Percentiles rank a stretch among this genome's conserved stretches.
These are phyloP conservation scores for Probosciger aterrimus DNA, from an alignment of 2,113 vertebrate genomes.

Conservation along the genomic window DNA sequence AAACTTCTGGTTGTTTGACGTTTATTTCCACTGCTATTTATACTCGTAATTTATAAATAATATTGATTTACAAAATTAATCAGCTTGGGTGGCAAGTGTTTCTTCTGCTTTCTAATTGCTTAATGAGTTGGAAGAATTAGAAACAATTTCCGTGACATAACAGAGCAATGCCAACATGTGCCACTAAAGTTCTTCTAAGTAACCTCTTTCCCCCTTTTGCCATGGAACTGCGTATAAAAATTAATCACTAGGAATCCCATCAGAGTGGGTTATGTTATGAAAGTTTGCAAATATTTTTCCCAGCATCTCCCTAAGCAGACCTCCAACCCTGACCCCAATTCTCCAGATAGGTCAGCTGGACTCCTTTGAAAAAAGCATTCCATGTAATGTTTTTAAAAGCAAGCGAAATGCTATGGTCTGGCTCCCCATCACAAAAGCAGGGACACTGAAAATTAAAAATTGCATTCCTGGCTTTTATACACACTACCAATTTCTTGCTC, in stretches of 20 bases:
- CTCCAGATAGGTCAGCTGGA: background rate
- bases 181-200: background rate
- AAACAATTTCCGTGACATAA: background rate
- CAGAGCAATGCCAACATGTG: background rate
- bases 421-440: background rate
- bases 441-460: slow-evolving; percentile 1
- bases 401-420: background rate
- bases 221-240: background rate
- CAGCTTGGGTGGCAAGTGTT: background rate
- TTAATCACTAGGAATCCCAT: background rate
- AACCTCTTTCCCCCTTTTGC: background rate
- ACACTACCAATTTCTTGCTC: background rate
- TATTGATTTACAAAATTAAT: background rate
- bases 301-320: background rate
- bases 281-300: background rate
- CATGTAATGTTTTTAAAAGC: background rate
- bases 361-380: background rate
- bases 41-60: background rate
- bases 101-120: background rate
- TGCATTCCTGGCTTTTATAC: slow-evolving; percentile 7
- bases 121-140: background rate
- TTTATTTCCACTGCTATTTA: background rate
- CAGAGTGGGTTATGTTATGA: background rate
- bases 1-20: background rate
- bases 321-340: background rate